Evolutionary conservation across 64 coral and sea anemone species (phyloP).

Genomic region (Montipora sp.): DNA sequence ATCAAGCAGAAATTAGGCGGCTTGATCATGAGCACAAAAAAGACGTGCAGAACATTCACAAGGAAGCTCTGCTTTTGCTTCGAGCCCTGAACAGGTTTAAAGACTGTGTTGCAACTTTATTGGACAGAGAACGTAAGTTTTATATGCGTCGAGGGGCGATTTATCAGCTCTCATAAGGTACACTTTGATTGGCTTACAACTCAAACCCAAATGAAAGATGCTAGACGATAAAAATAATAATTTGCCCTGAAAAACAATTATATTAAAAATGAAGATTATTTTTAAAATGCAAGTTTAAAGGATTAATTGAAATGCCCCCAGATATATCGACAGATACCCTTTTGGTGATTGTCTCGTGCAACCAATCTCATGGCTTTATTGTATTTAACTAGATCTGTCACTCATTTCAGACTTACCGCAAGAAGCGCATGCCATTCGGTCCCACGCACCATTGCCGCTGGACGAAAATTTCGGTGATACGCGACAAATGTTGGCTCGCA

Average conservation of each 20-base stretch:
- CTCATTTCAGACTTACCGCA: conserved; percentile 47
- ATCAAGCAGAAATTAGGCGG: conserved; percentile 82
- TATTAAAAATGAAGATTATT: too few relatives aligned
- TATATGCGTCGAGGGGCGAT: too few relatives aligned
- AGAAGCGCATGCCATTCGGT: conserved; percentile 86
- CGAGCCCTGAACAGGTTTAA: conserved; percentile 96
- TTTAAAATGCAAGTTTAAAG: too few relatives aligned
- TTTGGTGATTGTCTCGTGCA: too few relatives aligned
- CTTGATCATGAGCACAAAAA: conserved; percentile 87
- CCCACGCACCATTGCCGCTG: conserved; percentile 61
- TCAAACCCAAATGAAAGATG: too few relatives aligned
- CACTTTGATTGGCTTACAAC: too few relatives aligned
- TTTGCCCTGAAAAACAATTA: too few relatives aligned
- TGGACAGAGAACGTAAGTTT: conserved; percentile 95
- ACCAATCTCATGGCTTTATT: not conserved
- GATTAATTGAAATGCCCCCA: too few relatives aligned
- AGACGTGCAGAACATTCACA: conserved; percentile 89
- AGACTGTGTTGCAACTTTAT: conserved; percentile 75
- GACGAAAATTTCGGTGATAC: conserved; percentile 88
- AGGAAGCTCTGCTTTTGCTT: conserved; percentile 81
- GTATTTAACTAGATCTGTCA: not conserved
- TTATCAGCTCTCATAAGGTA: too few relatives aligned
- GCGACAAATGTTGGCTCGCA: conserved; percentile 80
- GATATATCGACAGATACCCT: too few relatives aligned
- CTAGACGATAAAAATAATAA: too few relatives aligned